Base-by-base conservation (phyloP, 92 coral and sea anemone genomes). In the Montipora capitata region DNA sequence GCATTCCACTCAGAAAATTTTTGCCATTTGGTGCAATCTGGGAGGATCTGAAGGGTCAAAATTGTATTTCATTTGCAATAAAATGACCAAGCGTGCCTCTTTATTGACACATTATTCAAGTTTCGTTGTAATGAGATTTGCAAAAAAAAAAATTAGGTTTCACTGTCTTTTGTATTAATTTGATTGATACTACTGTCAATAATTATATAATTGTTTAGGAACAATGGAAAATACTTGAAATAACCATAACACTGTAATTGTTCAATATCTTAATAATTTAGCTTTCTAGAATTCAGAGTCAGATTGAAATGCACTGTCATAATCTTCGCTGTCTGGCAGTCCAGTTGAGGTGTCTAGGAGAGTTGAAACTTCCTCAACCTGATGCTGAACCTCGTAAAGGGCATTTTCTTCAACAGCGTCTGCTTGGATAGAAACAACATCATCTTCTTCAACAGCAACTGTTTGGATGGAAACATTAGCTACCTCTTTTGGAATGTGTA, bases 291-390 rank as follows among this genome's bases (percentile, higher is more conserved):
- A 27, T 27, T 27, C 35, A 27, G 35, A 27, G 35, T 27, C 35
- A 27, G 35, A 27, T 27, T 27, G 2, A 27, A 27, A 27, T 27
- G 35, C 35, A 27, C 35, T 27, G 35, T 27, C 35, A 27, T 27
- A 27, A 27, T 27, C 35, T 27, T 27, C 35, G 35, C 82, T 74
- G 76, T 74, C 82, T 74, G 75, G 67, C 68, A 45, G 88, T 45
- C 57, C 89, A 76, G 77, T 7, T 85, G 69, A 85, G 89, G 77
- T 66, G 68, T 85, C 89, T 66, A 85, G 74, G 17, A 76, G 83
- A 77, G 83, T 85, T 66, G 83, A 85, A 15, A 85, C 89, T 77
- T 85, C 83, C 83, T 85, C 89, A 85, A 85, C 83, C 20, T 67
- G 77, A 76, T 76, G 77, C 58, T 65, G 10, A 76, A 76, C 76